These are phyloP conservation scores for Oscheius sp. DNA, from an alignment of 2,888 invertebrate species.

Conservation along the genomic window DNA sequence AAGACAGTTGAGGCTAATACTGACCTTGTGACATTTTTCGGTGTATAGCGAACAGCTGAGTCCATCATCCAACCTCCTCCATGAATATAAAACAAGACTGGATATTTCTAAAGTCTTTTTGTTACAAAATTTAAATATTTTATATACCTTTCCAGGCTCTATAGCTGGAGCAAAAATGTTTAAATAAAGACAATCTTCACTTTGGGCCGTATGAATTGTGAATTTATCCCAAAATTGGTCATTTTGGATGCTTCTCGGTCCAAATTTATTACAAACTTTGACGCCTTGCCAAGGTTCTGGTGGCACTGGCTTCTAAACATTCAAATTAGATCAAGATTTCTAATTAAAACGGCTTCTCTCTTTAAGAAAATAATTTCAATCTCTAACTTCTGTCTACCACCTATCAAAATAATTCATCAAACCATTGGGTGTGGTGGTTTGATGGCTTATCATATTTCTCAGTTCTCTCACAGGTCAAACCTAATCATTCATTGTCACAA, in stretches of 20 bases:
- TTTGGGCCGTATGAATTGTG: conserved; percentile 51
- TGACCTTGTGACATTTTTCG: conserved; percentile 49
- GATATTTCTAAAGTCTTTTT: conserved; percentile 48
- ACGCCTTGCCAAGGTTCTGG: conserved; percentile 57
- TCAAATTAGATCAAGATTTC: no score
- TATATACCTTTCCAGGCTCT: conserved; percentile 20
- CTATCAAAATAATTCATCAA: no score
- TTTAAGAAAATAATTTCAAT: no score
- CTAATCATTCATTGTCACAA: neutral
- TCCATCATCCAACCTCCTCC: conserved; percentile 65
- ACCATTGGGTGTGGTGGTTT: no score
- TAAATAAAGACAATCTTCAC: conserved; percentile 63
- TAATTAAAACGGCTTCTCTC: no score
- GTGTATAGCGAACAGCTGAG: conserved; percentile 49
- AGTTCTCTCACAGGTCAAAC: no score
- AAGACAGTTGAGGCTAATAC: neutral
- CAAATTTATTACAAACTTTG: conserved; percentile 43
- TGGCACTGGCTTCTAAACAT: conserved; percentile 54
- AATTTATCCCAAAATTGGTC: conserved; percentile 58
- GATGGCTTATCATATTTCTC: neutral
- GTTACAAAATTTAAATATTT: neutral
- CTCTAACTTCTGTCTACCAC: no score
- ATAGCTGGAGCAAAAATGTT: conserved; percentile 60
- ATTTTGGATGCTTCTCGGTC: conserved; percentile 55
- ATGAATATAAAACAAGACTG: conserved; percentile 67